Conservation (phyloP, 2,797 vertebrate species). For the Falco peregrinus region DNA sequence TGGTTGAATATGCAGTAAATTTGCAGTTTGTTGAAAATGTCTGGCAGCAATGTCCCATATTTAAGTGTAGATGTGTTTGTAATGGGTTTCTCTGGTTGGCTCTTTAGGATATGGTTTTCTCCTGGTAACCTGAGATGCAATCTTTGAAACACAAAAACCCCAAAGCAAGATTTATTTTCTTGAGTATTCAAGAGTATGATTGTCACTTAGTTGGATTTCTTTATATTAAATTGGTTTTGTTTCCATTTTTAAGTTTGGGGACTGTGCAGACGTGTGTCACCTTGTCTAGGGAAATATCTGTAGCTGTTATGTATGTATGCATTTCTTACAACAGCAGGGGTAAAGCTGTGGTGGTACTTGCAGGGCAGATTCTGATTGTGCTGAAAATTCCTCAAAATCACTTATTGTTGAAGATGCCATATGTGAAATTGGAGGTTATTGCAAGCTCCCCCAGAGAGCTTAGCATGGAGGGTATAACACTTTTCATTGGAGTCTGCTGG, state of each 20-base stretch:
- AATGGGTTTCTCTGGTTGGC: not conserved
- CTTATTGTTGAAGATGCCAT: not conserved
- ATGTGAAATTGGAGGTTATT: not conserved
- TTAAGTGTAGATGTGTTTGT: not conserved
- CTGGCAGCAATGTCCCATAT: not conserved
- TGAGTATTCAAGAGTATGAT: not conserved
- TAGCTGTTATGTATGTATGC: accelerated
- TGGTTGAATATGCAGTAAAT: not conserved
- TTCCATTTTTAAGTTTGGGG: not conserved
- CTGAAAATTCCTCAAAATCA: not conserved
- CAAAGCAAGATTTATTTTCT: not conserved
- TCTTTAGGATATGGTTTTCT: not conserved
- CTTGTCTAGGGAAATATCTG: not conserved
- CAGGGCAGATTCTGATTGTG: not conserved
- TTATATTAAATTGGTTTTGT: not conserved
- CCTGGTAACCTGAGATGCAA: not conserved
- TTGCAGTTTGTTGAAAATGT: not conserved
- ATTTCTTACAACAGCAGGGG: not conserved
- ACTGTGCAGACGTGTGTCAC: not conserved
- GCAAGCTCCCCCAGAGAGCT: not conserved
- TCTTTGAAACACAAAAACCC: not conserved
- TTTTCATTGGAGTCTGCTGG: not conserved
- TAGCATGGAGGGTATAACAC: not conserved
- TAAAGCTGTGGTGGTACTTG: not conserved
- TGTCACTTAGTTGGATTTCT: not conserved